phyloP scores from a whole-genome alignment of 2,888 invertebrate genomes.

The Aspidiotus destructor region DNA sequence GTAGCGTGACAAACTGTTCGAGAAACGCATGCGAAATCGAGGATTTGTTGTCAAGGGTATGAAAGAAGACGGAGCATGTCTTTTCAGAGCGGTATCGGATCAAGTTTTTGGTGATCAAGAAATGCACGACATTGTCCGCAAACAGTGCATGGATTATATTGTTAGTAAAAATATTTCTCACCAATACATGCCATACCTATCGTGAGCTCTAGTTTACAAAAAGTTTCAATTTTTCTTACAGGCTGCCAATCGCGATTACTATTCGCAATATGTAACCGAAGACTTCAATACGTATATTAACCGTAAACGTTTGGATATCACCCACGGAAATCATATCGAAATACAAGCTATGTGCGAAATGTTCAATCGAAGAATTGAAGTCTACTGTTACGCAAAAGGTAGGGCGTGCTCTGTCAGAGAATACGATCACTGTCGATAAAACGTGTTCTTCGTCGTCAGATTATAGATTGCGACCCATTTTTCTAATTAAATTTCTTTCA shows the following conservation, averaged over 20 bases:
- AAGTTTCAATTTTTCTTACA: conserved; percentile 41
- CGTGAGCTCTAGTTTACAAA: not conserved
- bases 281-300: conserved; percentile 73
- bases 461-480: not conserved
- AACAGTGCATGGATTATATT: conserved; percentile 83
- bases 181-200: not conserved
- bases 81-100: conserved; percentile 79
- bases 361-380: conserved; percentile 76
- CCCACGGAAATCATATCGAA: conserved; percentile 84
- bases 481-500: no score
- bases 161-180: conserved; percentile 46
- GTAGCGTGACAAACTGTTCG: conserved; percentile 59
- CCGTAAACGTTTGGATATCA: conserved; percentile 65
- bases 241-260: conserved; percentile 77
- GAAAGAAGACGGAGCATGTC: conserved; percentile 79
- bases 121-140: conserved; percentile 70
- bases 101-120: conserved; percentile 86
- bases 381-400: conserved; percentile 69
- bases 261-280: conserved; percentile 79
- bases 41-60: conserved; percentile 71
- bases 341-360: conserved; percentile 85
- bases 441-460: not conserved
- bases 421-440: no score
- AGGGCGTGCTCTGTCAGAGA: conserved; percentile 35
- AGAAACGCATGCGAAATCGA: conserved; percentile 58